These are phyloP conservation scores for Melospiza georgiana DNA, from an alignment of 2,113 vertebrate genomes.

Conservation along the genomic window DNA sequence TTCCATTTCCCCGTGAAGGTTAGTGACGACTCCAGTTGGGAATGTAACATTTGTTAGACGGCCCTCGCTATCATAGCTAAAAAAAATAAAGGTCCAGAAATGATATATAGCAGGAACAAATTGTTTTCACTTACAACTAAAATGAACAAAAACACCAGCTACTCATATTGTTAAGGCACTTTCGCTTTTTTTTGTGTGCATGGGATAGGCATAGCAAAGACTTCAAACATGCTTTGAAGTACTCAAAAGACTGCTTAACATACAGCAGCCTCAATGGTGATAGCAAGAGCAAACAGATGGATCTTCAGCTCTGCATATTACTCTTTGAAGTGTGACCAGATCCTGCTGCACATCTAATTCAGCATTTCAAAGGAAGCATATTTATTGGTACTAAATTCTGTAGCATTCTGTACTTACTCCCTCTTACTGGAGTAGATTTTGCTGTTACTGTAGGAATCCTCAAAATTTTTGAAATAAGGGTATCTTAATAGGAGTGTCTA, in stretches of 20 bases:
- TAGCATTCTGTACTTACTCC: conserved; percentile 10
- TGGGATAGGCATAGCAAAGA: conserved; percentile 43
- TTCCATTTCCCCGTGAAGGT: conserved; percentile 90
- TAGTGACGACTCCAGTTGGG: conserved; percentile 94
- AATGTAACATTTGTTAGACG: conserved; percentile 96
- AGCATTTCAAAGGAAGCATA: conserved; percentile 71
- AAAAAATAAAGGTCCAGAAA: conserved; percentile 8
- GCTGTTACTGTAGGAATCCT: neutral
- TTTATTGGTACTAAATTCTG: conserved; percentile 62
- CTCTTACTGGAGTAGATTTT: conserved; percentile 37
- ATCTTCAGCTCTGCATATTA: conserved; percentile 59
- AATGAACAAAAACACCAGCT: conserved; percentile 3
- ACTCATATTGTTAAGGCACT: conserved; percentile 25
- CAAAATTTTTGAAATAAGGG: neutral
- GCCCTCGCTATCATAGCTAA: conserved; percentile 95
- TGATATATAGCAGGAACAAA: conserved; percentile 29
- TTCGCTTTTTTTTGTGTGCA: conserved; percentile 56
- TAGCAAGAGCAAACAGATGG: conserved; percentile 65
- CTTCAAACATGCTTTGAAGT: conserved; percentile 77
- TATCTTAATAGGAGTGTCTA: neutral
- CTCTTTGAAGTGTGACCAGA: conserved; percentile 75
- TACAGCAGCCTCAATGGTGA: conserved; percentile 37
- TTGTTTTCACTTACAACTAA: conserved; percentile 27
- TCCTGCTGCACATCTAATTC: conserved; percentile 71
- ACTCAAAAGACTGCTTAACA: conserved; percentile 73